These are phyloP conservation scores for Spodoptera litura DNA, from an alignment of 1,140 invertebrate species.

Conservation along the genomic window DNA sequence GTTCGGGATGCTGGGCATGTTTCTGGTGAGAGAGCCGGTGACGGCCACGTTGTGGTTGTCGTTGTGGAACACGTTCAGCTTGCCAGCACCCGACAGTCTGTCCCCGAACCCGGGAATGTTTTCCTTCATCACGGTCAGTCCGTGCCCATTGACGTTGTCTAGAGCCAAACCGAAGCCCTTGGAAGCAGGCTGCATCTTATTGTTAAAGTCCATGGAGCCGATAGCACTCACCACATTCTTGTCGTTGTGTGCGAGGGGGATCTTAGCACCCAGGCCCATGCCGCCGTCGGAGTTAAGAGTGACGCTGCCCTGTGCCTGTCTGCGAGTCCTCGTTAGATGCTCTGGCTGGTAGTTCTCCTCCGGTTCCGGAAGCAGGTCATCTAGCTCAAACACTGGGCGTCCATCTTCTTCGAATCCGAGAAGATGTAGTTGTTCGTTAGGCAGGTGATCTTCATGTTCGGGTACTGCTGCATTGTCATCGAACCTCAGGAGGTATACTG, in stretches of 20 bases:
- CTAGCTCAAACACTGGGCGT: background rate
- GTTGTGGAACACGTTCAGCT: conserved; percentile 64
- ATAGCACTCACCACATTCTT: conserved; percentile 46
- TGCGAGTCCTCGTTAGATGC: background rate
- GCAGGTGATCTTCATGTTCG: too few relatives aligned
- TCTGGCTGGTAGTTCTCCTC: background rate
- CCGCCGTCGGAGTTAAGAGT: conserved; percentile 42
- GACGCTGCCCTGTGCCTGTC: conserved; percentile 16
- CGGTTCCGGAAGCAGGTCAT: background rate
- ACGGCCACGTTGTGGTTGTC: conserved; percentile 63
- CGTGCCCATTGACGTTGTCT: conserved; percentile 52
- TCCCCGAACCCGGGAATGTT: conserved; percentile 59
- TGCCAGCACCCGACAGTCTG: conserved; percentile 62
- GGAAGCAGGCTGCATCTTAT: background rate
- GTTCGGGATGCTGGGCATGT: conserved; percentile 59
- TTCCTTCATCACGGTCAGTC: conserved; percentile 54
- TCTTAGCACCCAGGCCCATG: conserved; percentile 4
- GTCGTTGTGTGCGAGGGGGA: conserved; percentile 39
- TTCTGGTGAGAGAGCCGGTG: conserved; percentile 66
- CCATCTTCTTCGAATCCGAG: background rate
- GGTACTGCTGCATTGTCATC: too few relatives aligned
- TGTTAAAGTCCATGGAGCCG: conserved; percentile 3
- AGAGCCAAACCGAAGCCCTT: conserved; percentile 33
- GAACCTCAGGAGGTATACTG: too few relatives aligned
- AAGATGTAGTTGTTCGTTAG: background rate